A percentile compares a stretch with the other conserved stretches of the same genome.
phyloP scores from a whole-genome alignment of 2,113 vertebrate species.

The Kryptolebias marmoratus region DNA sequence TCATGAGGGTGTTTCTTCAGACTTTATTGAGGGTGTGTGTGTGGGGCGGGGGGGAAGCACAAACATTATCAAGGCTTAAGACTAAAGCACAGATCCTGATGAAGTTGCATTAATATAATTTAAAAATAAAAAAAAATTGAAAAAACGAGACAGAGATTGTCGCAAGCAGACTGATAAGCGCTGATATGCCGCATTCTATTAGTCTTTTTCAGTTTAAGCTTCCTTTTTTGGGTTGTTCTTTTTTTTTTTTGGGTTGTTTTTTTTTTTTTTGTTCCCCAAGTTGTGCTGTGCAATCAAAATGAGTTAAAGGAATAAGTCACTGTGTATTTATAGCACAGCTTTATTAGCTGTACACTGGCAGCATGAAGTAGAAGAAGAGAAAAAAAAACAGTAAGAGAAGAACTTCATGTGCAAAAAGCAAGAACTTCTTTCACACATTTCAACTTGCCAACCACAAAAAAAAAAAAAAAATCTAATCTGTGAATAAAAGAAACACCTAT shows the following conservation, averaged over 20 bases:
- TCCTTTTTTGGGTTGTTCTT: too few species aligned
- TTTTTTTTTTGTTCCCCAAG: neutral
- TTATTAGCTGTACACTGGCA: conserved; percentile 1
- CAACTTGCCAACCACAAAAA: neutral
- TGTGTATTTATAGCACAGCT: conserved; percentile 29
- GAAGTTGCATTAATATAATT: conserved; percentile 50
- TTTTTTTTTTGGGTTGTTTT: neutral
- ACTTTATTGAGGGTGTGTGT: conserved; percentile 57
- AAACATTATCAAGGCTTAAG: conserved; percentile 74
- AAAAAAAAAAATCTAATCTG: neutral
- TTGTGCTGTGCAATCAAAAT: neutral
- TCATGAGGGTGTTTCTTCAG: conserved; percentile 74
- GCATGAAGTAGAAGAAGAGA: neutral
- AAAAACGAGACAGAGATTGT: conserved; percentile 46
- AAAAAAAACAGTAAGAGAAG: neutral
- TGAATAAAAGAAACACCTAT: neutral
- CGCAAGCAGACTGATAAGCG: conserved; percentile 9
- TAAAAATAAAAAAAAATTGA: conserved; percentile 20
- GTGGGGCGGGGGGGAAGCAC: conserved; percentile 50
- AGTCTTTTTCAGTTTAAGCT: conserved; percentile 1
- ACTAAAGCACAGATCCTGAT: conserved; percentile 45
- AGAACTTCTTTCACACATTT: neutral
- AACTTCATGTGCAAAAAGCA: conserved; percentile 3
- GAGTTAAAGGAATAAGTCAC: conserved; percentile 9
- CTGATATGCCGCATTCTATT: conserved; percentile 16